Conservation (phyloP, 2,888 invertebrate species). For the Lacanobia oleracea region DNA sequence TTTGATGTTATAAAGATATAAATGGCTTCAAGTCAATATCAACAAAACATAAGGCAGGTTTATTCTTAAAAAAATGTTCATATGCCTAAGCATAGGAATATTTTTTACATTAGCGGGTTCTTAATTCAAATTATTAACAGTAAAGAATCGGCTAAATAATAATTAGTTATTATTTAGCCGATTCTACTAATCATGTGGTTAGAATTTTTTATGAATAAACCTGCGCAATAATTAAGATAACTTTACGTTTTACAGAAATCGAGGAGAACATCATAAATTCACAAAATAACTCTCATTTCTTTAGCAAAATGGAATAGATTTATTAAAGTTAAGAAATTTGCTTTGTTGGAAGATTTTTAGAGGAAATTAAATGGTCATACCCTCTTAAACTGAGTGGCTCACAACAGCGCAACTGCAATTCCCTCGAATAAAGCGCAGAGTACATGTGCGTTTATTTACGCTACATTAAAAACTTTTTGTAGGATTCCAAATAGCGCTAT, state of each 20-base stretch:
- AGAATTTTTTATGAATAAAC: no score
- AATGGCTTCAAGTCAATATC: no score
- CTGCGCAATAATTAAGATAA: background rate
- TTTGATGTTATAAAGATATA: no score
- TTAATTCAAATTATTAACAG: no score
- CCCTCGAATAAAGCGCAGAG: slow-evolving; percentile 61
- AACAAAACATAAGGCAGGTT: no score
- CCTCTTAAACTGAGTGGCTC: slow-evolving; percentile 68
- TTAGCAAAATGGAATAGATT: slow-evolving; percentile 54
- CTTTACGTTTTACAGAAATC: background rate
- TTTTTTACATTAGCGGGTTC: no score
- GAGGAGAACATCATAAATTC: background rate
- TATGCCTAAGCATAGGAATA: no score
- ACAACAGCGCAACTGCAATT: slow-evolving; percentile 69
- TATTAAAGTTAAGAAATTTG: slow-evolving; percentile 54
- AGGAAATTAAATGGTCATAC: slow-evolving; percentile 69
- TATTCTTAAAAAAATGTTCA: no score
- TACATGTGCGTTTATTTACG: slow-evolving; percentile 64
- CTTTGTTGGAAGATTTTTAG: slow-evolving; percentile 66
- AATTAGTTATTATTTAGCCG: no score
- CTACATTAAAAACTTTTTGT: slow-evolving; percentile 59
- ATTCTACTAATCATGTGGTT: no score
- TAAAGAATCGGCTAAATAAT: no score
- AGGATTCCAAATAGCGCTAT: slow-evolving; percentile 46
- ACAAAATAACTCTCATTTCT: slow-evolving; percentile 7